Evolutionary conservation across 2,113 vertebrate species (phyloP), one percentile per base, ranked within the genome.

Genomic region (Atherinomorus stipes): DNA sequence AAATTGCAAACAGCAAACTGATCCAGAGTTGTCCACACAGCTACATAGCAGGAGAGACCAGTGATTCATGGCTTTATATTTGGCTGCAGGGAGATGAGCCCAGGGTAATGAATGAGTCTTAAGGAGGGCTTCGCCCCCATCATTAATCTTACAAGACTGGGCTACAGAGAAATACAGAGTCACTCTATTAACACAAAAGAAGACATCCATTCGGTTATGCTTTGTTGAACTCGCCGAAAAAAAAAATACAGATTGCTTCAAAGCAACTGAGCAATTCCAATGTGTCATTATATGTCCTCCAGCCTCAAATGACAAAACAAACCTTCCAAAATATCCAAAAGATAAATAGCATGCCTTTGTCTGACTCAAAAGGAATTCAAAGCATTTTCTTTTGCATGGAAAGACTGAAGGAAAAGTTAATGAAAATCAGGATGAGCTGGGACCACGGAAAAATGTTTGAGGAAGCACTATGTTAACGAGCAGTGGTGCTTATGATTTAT

Each of bases 11-110:
- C 71, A 26, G 71, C 40, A 56, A 73, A 62, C 57, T 63, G 71
- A 80, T 75, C 51, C 37, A 57, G 74, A 54, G 76, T 80, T 72
- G 68, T 76, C 57, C 64, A 23, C 63, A 12, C 31, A 62, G 66
- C 71, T 64, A 7, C 50, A 26, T 40, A 63, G 38, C 49, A 53
- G 45, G 59, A 50, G 57, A 61, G 70, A 79, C 25, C 15, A 58
- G 78, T 86, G 90, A 92, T 89, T 89, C 87, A 91, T 89, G 74
- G 57, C n/a, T n/a, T 89, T 90, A 59, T 85, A 69, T 89, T 86
- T 90, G 74, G 72, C 65, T 85, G 57, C 45, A 66, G 72, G 85
- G 76, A 85, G 84, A 91, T 86, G 78, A 90, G 85, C 74, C 64
- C n/a, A 54, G 18, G 28, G 88, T 87, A 89, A 90, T 86, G 84